phyloP scores from a whole-genome alignment of 2,113 vertebrate species.

The Camelus dromedarius region DNA sequence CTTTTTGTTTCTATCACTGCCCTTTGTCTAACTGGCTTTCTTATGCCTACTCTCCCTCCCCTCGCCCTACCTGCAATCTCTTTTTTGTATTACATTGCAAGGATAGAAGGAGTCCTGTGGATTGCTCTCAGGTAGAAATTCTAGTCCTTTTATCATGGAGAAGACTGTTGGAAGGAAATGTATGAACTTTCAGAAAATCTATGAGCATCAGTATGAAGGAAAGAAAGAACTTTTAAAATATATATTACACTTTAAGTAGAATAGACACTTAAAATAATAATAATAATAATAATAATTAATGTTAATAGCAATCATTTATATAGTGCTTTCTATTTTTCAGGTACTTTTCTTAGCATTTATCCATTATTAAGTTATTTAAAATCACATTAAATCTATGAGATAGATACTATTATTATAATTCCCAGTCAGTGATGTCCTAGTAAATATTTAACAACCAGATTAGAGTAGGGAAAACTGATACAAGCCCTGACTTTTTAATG shows the following conservation, averaged over 20 bases:
- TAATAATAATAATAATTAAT: no score
- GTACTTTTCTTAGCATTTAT: not conserved
- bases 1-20: not conserved
- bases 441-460: not conserved
- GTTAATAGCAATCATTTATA: not conserved
- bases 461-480: not conserved
- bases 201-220: not conserved
- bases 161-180: not conserved
- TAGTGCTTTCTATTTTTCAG: not conserved
- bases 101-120: not conserved
- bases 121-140: not conserved
- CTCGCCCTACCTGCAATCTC: accelerated
- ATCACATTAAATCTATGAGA: not conserved
- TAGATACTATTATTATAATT: not conserved
- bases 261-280: not conserved
- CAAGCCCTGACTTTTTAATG: not conserved
- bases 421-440: not conserved
- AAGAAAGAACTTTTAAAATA: not conserved
- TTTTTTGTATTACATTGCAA: not conserved
- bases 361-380: not conserved
- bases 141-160: not conserved
- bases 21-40: not conserved
- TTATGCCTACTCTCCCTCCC: accelerated
- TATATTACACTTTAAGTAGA: not conserved
- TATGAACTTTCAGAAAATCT: not conserved